Evolutionary conservation across 1,140 invertebrate species (phyloP), one percentile per base, ranked within the genome.

Genomic region (Hypsibius dujardini): DNA sequence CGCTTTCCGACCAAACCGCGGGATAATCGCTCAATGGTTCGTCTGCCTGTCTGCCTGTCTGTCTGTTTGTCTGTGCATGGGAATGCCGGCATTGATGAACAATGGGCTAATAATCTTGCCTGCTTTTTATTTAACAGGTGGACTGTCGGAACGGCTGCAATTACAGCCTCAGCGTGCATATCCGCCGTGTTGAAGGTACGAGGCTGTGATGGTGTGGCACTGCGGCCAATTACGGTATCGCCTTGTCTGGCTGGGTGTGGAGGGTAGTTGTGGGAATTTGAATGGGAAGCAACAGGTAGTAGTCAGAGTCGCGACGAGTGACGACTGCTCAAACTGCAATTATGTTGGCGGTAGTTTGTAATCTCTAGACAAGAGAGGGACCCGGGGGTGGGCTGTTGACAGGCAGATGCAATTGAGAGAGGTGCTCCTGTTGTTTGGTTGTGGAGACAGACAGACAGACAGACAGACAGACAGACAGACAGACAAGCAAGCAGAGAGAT

Each of bases 271-370:
- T 12, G 50, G n/a, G n/a, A n/a, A 7, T 7, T 12, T 7, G 7
- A 56, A n/a, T 12, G 50, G 7, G 12, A 67, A 67, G 62, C 62
- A 67, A 67, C 62, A 67, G 62, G 62, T 67, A 67, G 62, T 42
- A 3, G 62, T 67, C 62, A 28, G 28, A 28, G 28, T 28, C 28
- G 28, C 28, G 28, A 28, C 28, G 28, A 28, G 28, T 28, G 28
- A 28, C 28, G 28, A 28, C 28, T 28, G 28, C 28, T 28, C 28
- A 28, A 28, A 28, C 28, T 28, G 28, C 28, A 28, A 28, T 28
- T 28, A 28, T 28, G 28, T 28, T 28, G 28, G 28, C 28, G 28
- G 28, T 28, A 28, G 28, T 28, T 28, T 28, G 28, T 28, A 28
- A 28, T 28, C 28, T 28, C 28, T 28, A 28, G 28, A 28, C 28